Evolutionary conservation across 1,140 invertebrate genomes (phyloP), one percentile per base, ranked within the genome.

Genomic region (Cardiocondyla obscurior): DNA sequence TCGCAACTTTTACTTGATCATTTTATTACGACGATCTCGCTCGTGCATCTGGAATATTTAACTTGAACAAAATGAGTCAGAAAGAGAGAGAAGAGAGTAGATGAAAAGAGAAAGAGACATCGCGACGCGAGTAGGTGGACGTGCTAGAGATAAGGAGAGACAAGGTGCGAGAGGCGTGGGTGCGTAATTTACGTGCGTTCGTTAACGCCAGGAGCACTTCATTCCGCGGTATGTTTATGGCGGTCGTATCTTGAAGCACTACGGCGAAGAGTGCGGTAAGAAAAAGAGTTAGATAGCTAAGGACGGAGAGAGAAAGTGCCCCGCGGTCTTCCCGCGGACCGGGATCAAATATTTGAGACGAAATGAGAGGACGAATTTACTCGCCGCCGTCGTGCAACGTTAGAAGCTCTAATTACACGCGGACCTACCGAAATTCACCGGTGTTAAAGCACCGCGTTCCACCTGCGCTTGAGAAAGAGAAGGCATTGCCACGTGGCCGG

Each of bases 261-360:
- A 65, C 3, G 44, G 30, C 58, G 30, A 53, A 22, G 70, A 60
- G 16, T 33, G 19, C 6, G 49, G 19, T 14, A 39, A 19, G 14
- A 22, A 30, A 0, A 30, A 85, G 42, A 19, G 42, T 22, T 7
- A 14, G 12, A 53, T n/a, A 60, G 33, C 36, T 8, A 58, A 42
- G 58, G 30, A 39, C 58, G 36, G 14, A 33, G 6, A 16, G 39
- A 72, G 64, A 77, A 33, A 51, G 77, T 51, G 60, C 73, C 46
- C 46, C 28, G 57, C 58, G 33, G 42, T 39, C 51, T 58, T 81
- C 67, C 70, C 57, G 58, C 69, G 55, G 30, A 39, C 3, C 19
- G 44, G 64, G 46, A 30, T 84, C 62, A 89, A 89, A 85, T 87
- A 87, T 89, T 87, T 89, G 67, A 87, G 55, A 42, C n/a, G n/a